These are phyloP conservation scores for Cephus runcator DNA, from an alignment of 2,888 invertebrate genomes.

Conservation along the genomic window DNA sequence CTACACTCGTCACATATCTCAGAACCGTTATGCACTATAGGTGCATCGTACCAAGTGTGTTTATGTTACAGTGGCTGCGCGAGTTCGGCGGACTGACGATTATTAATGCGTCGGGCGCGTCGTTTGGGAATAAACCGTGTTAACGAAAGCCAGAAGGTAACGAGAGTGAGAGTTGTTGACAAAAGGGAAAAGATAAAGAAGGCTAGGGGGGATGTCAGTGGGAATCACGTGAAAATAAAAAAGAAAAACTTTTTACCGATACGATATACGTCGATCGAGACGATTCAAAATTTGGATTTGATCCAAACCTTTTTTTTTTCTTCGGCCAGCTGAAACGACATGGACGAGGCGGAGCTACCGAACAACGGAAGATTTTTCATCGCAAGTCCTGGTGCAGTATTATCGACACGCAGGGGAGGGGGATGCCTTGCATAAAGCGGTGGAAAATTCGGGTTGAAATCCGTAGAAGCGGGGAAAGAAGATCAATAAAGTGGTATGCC, in stretches of 20 bases:
- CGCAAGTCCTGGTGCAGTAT: not conserved
- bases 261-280: not conserved
- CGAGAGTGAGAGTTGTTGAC: constrained; percentile 6
- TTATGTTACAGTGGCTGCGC: not conserved
- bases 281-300: not conserved
- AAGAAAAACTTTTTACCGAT: not conserved
- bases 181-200: constrained; percentile 14
- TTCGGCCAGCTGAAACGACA: not conserved
- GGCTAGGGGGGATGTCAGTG: not conserved
- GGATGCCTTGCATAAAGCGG: constrained; percentile 47
- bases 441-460: constrained; percentile 59
- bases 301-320: not conserved
- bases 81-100: not conserved
- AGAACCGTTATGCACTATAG: not conserved
- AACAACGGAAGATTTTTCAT: not conserved
- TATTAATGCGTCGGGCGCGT: not conserved
- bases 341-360: too few relatives aligned
- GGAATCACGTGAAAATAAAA: not conserved
- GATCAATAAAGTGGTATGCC: constrained; percentile 59
- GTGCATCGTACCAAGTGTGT: not conserved
- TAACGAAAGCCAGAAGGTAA: constrained; percentile 6
- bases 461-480: constrained; percentile 57
- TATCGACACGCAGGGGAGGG: not conserved
- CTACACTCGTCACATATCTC: not conserved
- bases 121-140: not conserved